These are phyloP conservation scores for Anhinga rufa DNA, from an alignment of 2,113 vertebrate genomes.

Conservation along the genomic window DNA sequence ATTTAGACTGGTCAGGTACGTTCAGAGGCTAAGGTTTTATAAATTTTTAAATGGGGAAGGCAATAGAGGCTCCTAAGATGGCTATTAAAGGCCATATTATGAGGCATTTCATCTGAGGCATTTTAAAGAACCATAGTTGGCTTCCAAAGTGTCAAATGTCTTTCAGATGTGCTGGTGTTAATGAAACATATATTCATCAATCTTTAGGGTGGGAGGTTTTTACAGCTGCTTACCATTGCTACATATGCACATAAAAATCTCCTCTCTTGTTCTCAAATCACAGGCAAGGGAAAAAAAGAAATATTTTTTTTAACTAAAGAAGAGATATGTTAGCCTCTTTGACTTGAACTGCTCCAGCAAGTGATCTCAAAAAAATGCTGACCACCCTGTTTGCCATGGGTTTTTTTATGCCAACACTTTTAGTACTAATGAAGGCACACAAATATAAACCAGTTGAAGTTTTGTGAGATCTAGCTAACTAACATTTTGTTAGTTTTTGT, in stretches of 20 bases:
- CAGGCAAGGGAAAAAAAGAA: constrained; percentile 4
- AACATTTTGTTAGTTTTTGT: constrained; percentile 4
- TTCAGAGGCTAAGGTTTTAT: not conserved
- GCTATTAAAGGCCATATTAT: not conserved
- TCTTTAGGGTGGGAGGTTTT: constrained; percentile 31
- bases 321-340: not conserved
- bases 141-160: constrained; percentile 54
- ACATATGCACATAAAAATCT: constrained; percentile 42
- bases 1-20: not conserved
- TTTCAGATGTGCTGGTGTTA: constrained; percentile 62
- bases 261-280: constrained; percentile 9
- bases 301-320: constrained; percentile 25
- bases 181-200: constrained; percentile 51
- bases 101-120: not conserved
- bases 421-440: not conserved
- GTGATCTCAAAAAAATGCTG: not conserved
- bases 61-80: not conserved
- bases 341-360: not conserved
- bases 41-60: not conserved
- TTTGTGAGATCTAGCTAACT: not conserved
- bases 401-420: not conserved
- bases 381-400: not conserved
- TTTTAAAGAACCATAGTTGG: constrained; percentile 34
- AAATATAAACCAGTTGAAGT: not conserved
- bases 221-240: constrained; percentile 45